Evolutionary conservation across 64 coral and sea anemone genomes (phyloP).

Genomic region (Dendrophyllia cribrosa): DNA sequence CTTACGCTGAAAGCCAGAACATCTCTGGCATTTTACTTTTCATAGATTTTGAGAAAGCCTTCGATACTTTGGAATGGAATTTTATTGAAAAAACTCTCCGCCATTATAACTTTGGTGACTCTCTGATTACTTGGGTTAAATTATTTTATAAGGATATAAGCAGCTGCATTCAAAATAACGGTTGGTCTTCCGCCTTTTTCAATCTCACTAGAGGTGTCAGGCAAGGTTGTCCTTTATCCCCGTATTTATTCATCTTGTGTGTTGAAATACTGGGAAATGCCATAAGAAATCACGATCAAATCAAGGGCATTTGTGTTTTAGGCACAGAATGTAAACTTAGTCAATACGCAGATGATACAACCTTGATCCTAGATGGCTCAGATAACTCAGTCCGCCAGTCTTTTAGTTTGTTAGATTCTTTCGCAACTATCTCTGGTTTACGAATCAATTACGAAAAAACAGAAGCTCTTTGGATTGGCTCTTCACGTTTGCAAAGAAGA

Average conservation of each 20-base stretch:
- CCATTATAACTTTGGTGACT: background rate
- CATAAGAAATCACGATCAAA: background rate
- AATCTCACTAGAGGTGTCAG: slow-evolving; percentile 11
- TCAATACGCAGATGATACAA: too few relatives aligned
- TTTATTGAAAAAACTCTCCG: background rate
- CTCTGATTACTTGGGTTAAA: background rate
- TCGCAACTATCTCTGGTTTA: too few relatives aligned
- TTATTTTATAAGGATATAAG: background rate
- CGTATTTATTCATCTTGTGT: slow-evolving; percentile 5
- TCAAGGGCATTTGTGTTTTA: too few relatives aligned
- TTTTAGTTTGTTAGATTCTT: too few relatives aligned
- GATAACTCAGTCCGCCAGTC: too few relatives aligned
- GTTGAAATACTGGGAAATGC: slow-evolving; percentile 8
- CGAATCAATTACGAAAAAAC: too few relatives aligned
- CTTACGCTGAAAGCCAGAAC: background rate
- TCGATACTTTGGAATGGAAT: background rate
- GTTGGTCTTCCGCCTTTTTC: slow-evolving; percentile 13
- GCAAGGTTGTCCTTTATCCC: background rate
- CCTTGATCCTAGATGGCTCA: too few relatives aligned
- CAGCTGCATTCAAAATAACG: slow-evolving; percentile 3
- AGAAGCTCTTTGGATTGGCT: too few relatives aligned
- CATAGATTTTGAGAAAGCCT: background rate
- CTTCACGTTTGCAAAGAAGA: too few relatives aligned
- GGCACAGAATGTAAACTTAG: too few relatives aligned
- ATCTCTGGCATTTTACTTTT: background rate